These are phyloP conservation scores for Apamea anceps DNA, from an alignment of 2,888 invertebrate species.

Conservation along the genomic window DNA sequence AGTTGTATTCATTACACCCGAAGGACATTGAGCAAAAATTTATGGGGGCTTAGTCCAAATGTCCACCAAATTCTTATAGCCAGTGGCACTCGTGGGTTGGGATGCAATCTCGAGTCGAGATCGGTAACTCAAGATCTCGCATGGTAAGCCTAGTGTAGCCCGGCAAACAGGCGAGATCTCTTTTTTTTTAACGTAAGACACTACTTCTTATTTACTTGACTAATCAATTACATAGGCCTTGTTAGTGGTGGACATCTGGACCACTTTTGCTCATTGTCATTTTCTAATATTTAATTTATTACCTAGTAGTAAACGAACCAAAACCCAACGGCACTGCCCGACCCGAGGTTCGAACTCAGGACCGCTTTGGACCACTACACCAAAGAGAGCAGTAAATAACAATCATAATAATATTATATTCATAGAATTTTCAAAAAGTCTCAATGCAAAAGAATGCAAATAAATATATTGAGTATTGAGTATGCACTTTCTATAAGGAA, in stretches of 20 bases:
- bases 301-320: neutral
- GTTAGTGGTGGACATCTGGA: no score
- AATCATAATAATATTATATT: neutral
- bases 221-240: no score
- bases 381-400: neutral
- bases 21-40: neutral
- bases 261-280: neutral
- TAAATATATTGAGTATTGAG: no score
- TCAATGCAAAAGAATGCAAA: no score
- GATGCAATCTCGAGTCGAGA: no score
- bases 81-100: neutral
- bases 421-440: neutral
- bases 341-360: neutral
- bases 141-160: no score
- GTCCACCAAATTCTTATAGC: neutral
- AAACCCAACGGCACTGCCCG: neutral
- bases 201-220: no score
- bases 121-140: no score
- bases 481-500: neutral
- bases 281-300: neutral
- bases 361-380: neutral
- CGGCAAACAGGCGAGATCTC: no score
- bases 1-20: neutral
- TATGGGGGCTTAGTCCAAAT: neutral
- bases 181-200: no score